Evolutionary conservation across 2,888 invertebrate species (phyloP), one percentile per base, ranked within the genome.

Genomic region (Harpalus rufipes): DNA sequence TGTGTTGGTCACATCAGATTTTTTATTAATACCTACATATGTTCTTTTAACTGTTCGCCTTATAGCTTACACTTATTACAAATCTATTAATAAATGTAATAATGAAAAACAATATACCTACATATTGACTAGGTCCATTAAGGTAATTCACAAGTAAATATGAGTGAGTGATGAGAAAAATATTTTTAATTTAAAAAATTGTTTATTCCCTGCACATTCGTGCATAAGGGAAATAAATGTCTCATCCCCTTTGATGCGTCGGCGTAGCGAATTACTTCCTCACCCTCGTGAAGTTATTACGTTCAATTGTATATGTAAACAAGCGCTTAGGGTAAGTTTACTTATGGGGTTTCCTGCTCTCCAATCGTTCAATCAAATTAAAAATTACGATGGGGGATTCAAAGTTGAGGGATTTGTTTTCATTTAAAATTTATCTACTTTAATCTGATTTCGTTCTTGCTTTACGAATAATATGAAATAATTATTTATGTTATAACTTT

Each of bases 271-370:
- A 63, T 63, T 21, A 21, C 21, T 61, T 61, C 61, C 21, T 63
- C 72, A 18, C 72, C 72, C 72, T 18, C 7, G 16, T 10, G n/a
- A 74, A 41, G 18, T 51, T 44, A 74, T 74, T 44, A 74, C 18
- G 18, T 74, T 18, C 44, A 74, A 74, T 74, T 74, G 72, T 44
- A 21, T 74, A 41, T 18, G 72, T 74, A 74, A 74, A 74, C 72
- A 74, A 44, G 16, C 44, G 44, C 72, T 10, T 1, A 68, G 72
- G 44, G 18, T 74, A 41, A 41, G 72, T 74, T 74, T 74, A 74
- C 72, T 44, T 74, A 74, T 44, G 44, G 72, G 72, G 44, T 12
- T 74, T 74, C 16, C 25, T 10, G 68, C 12, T 41, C 25, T 39
- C 39, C 25, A 44, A 16, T 32, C n/a, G 72, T 68, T 18, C 72